Base-by-base conservation (phyloP, 1,140 invertebrate species). In the Eulimnadia texana region DNA sequence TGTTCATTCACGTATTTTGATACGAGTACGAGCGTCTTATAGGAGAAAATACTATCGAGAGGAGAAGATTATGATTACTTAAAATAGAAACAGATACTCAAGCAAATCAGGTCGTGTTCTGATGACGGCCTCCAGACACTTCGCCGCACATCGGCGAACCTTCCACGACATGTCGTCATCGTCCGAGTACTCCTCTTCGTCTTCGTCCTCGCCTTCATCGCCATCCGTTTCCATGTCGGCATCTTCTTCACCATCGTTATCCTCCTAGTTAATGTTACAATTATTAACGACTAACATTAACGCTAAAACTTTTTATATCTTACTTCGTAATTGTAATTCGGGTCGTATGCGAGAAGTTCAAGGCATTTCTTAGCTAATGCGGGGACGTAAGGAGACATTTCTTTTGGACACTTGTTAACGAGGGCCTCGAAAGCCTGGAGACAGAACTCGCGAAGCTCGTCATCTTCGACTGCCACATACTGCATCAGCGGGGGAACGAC, bases 141-240 rank as follows among this genome's bases (percentile, higher is more conserved):
- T 99, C 0, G 96, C 95, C 29, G 95, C 90, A 3, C 94, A 88
- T 51, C 96, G 79, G 54, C 97, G 78, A 16, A 85, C 82, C 65
- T 99, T 99, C 96, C 97, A 99, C 61, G 91, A 95, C 87, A 99
- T 94, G 72, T 99, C 97, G 72, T 99, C 97, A 75, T 98, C 94
- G 73, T 98, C 94, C 42, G 92, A 96, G 71, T 97, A 98, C 68
- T 93, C 90, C 68, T 93, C 90, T 65, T 93, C 92, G 50, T 84
- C 86, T 60, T 87, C 82, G 50, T 84, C 84, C 50, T 81, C 86
- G 62, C 87, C 84, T 33, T 80, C 81, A 63, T 84, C 82, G 63
- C 81, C 81, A 64, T 80, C 81, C 63, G 79, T 81, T 60, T 82
- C 80, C 77, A 79, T 86, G 64, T 75, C 74, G 50, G 65, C 76